Percentiles rank a stretch among this genome's conserved stretches.
Conservation (phyloP, 2,888 invertebrate genomes). For the Hyles lineata region DNA sequence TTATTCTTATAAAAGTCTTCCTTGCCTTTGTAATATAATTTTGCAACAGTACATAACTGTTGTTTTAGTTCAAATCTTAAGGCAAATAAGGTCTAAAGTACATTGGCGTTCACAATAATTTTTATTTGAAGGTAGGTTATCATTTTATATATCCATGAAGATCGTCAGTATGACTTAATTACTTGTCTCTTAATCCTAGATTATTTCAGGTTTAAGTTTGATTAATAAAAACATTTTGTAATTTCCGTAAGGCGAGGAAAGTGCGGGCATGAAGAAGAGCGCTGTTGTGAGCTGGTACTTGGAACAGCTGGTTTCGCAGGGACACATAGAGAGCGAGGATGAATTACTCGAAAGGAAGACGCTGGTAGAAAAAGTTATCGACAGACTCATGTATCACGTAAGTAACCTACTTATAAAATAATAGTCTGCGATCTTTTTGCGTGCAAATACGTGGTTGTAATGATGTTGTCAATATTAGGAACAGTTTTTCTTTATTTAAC, state of each 20-base stretch:
- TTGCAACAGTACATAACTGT: too few relatives aligned
- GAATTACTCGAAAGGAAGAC: conserved; percentile 95
- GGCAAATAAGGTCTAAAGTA: too few relatives aligned
- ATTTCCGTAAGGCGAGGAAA: conserved; percentile 66
- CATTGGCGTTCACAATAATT: too few relatives aligned
- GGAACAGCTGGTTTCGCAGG: conserved; percentile 91
- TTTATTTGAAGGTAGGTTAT: too few relatives aligned
- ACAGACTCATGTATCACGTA: conserved; percentile 94
- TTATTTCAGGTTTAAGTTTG: too few relatives aligned
- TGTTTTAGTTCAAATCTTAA: too few relatives aligned
- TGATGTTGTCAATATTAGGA: too few relatives aligned
- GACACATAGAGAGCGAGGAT: conserved; percentile 93
- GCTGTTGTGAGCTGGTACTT: conserved; percentile 97
- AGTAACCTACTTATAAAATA: conserved; percentile 57
- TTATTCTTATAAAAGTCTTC: neutral
- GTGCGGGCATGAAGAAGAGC: conserved; percentile 89
- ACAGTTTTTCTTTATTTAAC: too few relatives aligned
- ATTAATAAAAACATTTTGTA: neutral
- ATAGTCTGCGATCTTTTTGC: neutral
- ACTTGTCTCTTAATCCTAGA: too few relatives aligned
- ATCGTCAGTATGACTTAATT: too few relatives aligned
- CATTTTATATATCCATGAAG: too few relatives aligned
- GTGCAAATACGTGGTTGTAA: too few relatives aligned
- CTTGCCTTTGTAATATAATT: neutral
- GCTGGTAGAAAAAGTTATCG: conserved; percentile 96